These are phyloP conservation scores for zebrafish (Danio rerio) DNA, from an alignment of 2,113 vertebrate genomes.

Conservation along the genomic window GRCz12tu NC_133190.1:7460001-7460500, in stretches of 20 bases:
- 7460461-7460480: no score
- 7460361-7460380: not conserved
- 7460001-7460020: no score
- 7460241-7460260: conserved; percentile 90
- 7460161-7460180: conserved; percentile 92
- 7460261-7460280: conserved; percentile 93
- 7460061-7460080: not conserved
- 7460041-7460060: not conserved
- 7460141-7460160: conserved; percentile 97
- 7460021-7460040: not conserved
- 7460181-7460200: conserved; percentile 93
- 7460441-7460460: no score
- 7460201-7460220: conserved; percentile 91
- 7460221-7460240: conserved; percentile 94
- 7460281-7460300: conserved; percentile 90
- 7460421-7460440: no score
- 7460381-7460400: no score
- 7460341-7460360: not conserved
- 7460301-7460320: conserved; percentile 90
- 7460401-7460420: no score
- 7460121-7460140: not conserved
- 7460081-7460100: not conserved
- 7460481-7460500: no score
- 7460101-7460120: not conserved
- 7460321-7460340: conserved; percentile 88